Evolutionary conservation across 2,888 invertebrate genomes (phyloP), one percentile per base, ranked within the genome.

Genomic region (Ferrisia virgata): DNA sequence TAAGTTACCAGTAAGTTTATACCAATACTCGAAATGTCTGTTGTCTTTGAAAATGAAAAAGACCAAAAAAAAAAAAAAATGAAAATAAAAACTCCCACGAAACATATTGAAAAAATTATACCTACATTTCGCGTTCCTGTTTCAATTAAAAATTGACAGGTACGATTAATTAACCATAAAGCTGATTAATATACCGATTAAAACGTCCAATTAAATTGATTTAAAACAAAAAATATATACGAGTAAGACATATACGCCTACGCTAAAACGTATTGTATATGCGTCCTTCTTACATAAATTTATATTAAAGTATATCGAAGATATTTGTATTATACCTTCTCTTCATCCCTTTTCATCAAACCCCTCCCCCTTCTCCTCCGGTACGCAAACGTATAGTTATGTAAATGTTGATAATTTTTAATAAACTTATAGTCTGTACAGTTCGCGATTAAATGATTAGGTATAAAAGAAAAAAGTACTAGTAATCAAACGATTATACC

Each of bases 131-230:
- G 64, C 64, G 64, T 28, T 64, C 64, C 64, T 64, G 64, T 25
- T 64, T 64, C 64, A 64, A 64, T 76, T 76, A 36, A 36, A 36
- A 76, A 76, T 76, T 76, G 72, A 76, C 72, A 36, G 22, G 72
- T 36, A 22, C 22, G 72, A 76, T 76, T 76, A 76, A 76, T 76
- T 76, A 76, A 76, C 72, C 36, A 36, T 76, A 76, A 76, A 36
- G 36, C 36, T 76, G 72, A 76, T 76, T 76, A 69, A 69, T 22
- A 22, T 31, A 76, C 72, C 36, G 72, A 76, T 76, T 33, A 76
- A 76, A n/a, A n/a, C 36, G 22, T 36, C 72, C 72, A 76, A 76
- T 76, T 33, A 15, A 76, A 76, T 76, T 36, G 28, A 76, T 76
- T 76, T 76, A 9, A 15, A 64, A 13, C 3, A 3, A 9, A 13